Conservation (phyloP, 2,797 vertebrate species). For the Tapirus indicus region DNA sequence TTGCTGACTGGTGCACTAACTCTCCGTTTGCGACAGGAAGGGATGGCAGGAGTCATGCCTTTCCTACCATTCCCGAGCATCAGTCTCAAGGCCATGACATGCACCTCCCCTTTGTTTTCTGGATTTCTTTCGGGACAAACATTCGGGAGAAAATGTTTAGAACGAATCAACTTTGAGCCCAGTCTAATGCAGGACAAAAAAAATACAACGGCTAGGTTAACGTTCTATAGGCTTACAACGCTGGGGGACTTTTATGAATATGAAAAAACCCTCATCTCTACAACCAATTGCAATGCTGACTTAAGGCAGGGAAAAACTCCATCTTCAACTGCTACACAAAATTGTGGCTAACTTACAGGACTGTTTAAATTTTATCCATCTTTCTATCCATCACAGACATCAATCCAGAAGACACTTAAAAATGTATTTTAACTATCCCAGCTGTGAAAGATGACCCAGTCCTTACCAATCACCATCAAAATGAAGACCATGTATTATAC, state of each 20-base stretch:
- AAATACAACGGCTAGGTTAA: not conserved
- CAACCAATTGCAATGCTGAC: not conserved
- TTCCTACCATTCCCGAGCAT: not conserved
- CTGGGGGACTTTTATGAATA: not conserved
- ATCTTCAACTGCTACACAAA: not conserved
- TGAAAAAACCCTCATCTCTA: not conserved
- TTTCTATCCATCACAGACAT: not conserved
- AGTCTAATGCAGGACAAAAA: not conserved
- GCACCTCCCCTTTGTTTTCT: not conserved
- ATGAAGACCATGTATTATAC: not conserved
- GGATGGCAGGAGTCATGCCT: not conserved
- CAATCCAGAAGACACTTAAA: not conserved
- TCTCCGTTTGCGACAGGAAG: not conserved
- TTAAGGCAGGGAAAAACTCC: not conserved
- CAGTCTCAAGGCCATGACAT: not conserved
- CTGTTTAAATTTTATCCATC: not conserved
- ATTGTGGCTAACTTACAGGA: not conserved
- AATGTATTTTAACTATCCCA: not conserved
- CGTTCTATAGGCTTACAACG: not conserved
- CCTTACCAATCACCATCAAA: not conserved
- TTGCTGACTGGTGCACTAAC: not conserved
- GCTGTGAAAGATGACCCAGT: not conserved
- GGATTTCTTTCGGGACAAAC: not conserved
- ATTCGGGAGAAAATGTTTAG: not conserved
- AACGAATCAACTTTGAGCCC: not conserved